These are phyloP conservation scores for Tragelaphus imberbis DNA, from an alignment of 2,113 vertebrate genomes.

Conservation along the genomic window DNA sequence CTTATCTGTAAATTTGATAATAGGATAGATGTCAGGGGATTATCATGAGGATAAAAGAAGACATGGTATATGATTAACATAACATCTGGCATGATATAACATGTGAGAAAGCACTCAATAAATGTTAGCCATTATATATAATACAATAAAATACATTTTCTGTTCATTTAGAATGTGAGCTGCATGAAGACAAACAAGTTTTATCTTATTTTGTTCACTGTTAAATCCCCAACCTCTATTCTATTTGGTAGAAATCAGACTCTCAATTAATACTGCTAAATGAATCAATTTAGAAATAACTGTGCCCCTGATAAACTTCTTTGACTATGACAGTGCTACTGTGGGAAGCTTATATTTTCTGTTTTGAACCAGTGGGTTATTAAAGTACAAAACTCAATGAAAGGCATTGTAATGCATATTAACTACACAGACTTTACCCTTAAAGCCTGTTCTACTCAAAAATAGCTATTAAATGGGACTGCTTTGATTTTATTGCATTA, in stretches of 20 bases:
- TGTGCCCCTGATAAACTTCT: not conserved
- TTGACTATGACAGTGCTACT: not conserved
- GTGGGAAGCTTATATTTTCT: not conserved
- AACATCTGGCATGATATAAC: not conserved
- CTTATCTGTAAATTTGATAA: not conserved
- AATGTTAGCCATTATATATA: not conserved
- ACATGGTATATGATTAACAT: not conserved
- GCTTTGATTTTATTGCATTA: not conserved
- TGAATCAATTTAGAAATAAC: conserved; percentile 8
- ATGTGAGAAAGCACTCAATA: not conserved
- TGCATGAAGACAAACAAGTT: not conserved
- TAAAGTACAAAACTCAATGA: not conserved
- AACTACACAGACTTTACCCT: not conserved
- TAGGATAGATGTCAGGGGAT: not conserved
- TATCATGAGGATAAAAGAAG: not conserved
- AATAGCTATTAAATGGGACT: conserved; percentile 14
- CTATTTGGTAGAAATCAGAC: not conserved
- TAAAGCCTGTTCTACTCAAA: not conserved
- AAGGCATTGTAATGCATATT: not conserved
- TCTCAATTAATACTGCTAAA: not conserved
- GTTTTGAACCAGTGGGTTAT: not conserved
- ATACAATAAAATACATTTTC: not conserved
- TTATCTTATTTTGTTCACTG: not conserved
- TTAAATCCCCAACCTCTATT: not conserved
- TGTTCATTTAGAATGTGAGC: not conserved